Percentiles rank a stretch among this genome's conserved stretches.
Evolutionary conservation across 2,113 vertebrate species (phyloP).

Genomic region (Donacobius atricapilla): DNA sequence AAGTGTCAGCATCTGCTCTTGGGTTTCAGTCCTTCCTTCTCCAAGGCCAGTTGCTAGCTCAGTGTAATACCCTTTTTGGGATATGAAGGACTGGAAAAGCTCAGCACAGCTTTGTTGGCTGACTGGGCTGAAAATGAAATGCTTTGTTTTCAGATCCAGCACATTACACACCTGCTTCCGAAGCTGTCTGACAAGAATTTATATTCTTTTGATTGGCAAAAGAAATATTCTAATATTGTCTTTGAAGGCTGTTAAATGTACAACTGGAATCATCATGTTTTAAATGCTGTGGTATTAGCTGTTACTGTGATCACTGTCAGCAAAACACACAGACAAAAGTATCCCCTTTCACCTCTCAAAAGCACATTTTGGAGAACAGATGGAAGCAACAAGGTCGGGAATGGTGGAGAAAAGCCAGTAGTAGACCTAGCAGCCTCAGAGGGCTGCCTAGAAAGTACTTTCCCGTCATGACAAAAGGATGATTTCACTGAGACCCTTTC

Average conservation of each 20-base stretch:
- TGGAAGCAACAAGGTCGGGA: not conserved
- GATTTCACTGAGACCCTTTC: not conserved
- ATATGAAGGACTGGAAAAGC: not conserved
- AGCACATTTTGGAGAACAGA: not conserved
- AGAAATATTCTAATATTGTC: not conserved
- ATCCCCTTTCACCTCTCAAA: not conserved
- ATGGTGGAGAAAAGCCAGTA: not conserved
- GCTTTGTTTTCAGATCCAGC: conserved; percentile 1
- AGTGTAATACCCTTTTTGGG: not conserved
- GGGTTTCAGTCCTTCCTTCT: not conserved
- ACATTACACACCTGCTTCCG: not conserved
- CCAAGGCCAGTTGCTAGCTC: not conserved
- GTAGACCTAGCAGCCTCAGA: not conserved
- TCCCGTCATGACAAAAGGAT: not conserved
- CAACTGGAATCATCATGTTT: not conserved
- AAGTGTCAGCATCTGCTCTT: not conserved
- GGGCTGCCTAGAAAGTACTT: not conserved
- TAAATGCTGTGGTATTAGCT: conserved; percentile 34
- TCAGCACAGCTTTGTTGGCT: not conserved
- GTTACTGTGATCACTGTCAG: conserved; percentile 16
- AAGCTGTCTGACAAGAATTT: not conserved
- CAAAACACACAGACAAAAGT: not conserved
- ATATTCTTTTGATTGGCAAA: not conserved
- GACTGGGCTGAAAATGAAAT: conserved; percentile 2
- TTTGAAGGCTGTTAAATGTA: conserved; percentile 15